phyloP scores from a whole-genome alignment of 2,797 vertebrate species.

The Potorous gilbertii region DNA sequence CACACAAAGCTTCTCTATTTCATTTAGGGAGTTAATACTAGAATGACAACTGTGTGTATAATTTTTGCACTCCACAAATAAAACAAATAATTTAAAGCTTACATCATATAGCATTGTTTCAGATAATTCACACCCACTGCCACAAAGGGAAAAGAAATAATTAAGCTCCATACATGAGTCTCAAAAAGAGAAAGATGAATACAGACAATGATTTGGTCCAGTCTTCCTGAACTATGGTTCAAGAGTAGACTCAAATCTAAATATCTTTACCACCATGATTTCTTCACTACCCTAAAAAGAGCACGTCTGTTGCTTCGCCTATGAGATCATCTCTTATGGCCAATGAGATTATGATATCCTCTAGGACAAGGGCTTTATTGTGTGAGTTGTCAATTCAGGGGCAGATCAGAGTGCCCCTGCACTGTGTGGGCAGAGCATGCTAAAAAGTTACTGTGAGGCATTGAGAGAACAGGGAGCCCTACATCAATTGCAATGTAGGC shows the following conservation, averaged over 20 bases:
- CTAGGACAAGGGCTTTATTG: background rate
- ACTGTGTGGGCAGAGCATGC: background rate
- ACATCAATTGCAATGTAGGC: background rate
- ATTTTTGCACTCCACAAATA: background rate
- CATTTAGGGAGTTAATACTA: background rate
- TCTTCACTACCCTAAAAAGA: background rate
- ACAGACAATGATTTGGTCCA: background rate
- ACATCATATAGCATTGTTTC: background rate
- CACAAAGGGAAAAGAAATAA: background rate
- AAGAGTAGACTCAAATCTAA: background rate
- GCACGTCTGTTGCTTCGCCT: background rate
- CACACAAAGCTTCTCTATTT: background rate
- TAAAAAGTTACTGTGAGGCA: background rate
- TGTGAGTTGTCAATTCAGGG: background rate
- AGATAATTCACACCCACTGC: background rate
- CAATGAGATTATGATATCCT: background rate
- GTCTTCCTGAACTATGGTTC: background rate
- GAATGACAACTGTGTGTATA: background rate
- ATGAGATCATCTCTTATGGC: background rate
- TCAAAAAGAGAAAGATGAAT: rapidly evolving
- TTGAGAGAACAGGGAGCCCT: background rate
- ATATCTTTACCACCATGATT: background rate
- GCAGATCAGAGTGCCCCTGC: background rate
- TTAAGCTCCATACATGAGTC: background rate
- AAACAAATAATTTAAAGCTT: background rate